Percentiles rank a stretch among this genome's conserved stretches.
These are phyloP conservation scores for Agriopis marginaria DNA, from an alignment of 2,888 invertebrate genomes.

Conservation along the genomic window DNA sequence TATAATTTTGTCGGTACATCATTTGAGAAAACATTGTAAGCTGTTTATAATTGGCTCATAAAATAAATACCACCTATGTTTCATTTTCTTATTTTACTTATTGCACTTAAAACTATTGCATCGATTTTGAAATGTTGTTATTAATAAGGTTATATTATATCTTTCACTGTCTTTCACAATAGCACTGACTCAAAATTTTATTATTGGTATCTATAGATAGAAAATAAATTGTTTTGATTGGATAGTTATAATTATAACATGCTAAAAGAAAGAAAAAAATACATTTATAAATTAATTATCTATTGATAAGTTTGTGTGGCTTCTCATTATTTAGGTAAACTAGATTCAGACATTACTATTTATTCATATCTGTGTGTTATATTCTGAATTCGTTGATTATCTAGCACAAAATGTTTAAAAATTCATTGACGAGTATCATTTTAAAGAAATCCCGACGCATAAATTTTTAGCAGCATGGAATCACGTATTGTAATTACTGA, in stretches of 20 bases:
- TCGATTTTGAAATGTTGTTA: background rate
- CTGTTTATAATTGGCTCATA: background rate
- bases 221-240: slow-evolving; percentile 5
- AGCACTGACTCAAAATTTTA: background rate
- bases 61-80: slow-evolving; percentile 1
- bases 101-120: slow-evolving; percentile 6
- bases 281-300: background rate
- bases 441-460: slow-evolving; percentile 2
- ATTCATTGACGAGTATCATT: slow-evolving; percentile 14
- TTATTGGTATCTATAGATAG: background rate
- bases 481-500: background rate
- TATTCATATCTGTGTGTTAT: slow-evolving; percentile 29
- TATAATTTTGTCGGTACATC: background rate
- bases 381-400: slow-evolving; percentile 13
- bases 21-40: background rate
- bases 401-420: slow-evolving; percentile 9
- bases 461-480: slow-evolving; percentile 27
- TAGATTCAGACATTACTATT: slow-evolving; percentile 19
- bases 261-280: background rate
- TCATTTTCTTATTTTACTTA: background rate
- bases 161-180: background rate
- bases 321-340: slow-evolving; percentile 3
- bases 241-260: slow-evolving; percentile 2
- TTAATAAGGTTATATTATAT: background rate
- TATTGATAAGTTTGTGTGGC: slow-evolving; percentile 19